Evolutionary conservation across 2,113 vertebrate species (phyloP).

Genomic region (Cephalopterus ornatus): DNA sequence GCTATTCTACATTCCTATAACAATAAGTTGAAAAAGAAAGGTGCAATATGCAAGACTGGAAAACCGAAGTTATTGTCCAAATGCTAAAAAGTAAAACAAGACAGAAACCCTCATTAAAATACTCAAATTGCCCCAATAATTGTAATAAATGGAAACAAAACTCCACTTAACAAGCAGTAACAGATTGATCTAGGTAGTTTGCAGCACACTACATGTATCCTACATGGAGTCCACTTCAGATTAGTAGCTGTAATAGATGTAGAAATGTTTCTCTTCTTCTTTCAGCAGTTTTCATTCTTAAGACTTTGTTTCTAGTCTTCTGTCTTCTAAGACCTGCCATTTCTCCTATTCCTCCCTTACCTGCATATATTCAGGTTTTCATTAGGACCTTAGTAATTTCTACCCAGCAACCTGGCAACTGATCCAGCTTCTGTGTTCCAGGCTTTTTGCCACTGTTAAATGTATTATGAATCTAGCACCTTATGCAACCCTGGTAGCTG

Average conservation of each 20-base stretch:
- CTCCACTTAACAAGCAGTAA: neutral
- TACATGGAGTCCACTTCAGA: accelerated
- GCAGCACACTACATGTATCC: no score
- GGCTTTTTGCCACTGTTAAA: neutral
- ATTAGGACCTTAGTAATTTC: neutral
- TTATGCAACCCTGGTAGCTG: neutral
- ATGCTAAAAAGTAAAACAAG: neutral
- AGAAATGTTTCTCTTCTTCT: neutral
- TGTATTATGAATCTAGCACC: neutral
- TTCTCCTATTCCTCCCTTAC: neutral
- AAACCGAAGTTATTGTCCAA: neutral
- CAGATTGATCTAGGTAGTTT: neutral
- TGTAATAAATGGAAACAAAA: neutral
- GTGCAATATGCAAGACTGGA: neutral
- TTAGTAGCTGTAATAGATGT: neutral
- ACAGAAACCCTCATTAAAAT: neutral
- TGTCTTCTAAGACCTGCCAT: neutral
- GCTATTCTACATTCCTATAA: neutral
- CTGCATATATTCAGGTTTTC: neutral
- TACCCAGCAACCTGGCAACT: neutral
- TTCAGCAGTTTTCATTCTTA: neutral
- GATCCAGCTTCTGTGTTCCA: neutral
- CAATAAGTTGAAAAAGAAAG: neutral
- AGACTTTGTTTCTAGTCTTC: neutral
- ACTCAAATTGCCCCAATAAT: neutral